Conservation (phyloP, 1,140 invertebrate genomes). For the Nasonia giraulti region DNA sequence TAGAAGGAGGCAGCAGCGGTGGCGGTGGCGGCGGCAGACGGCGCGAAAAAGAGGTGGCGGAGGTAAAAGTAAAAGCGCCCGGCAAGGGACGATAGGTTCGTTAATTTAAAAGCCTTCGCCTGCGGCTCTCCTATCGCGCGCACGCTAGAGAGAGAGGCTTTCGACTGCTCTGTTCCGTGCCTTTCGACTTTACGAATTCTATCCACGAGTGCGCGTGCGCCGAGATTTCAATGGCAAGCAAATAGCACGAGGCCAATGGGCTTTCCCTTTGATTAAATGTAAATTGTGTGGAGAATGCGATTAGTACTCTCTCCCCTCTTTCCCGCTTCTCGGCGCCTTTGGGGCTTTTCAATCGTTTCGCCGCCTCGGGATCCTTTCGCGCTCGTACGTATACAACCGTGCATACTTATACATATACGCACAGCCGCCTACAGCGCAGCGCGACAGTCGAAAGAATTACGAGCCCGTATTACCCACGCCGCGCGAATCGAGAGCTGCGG, state of each 20-base stretch:
- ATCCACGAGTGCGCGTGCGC: conserved; percentile 61
- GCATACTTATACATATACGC: too few species aligned
- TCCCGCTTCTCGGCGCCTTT: conserved; percentile 54
- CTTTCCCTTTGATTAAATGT: conserved; percentile 74
- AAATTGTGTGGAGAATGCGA: conserved; percentile 72
- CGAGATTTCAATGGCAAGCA: conserved; percentile 72
- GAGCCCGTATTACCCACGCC: background rate
- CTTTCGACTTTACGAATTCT: conserved; percentile 69
- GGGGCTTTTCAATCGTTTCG: conserved; percentile 63
- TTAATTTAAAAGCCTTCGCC: conserved; percentile 48
- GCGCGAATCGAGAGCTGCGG: too few species aligned
- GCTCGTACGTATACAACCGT: background rate
- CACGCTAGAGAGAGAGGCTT: conserved; percentile 18
- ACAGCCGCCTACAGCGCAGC: background rate
- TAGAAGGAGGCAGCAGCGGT: background rate
- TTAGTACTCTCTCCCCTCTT: conserved; percentile 63
- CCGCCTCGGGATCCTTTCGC: conserved; percentile 36
- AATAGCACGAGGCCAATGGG: conserved; percentile 71
- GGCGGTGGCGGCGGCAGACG: background rate
- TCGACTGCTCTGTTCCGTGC: conserved; percentile 38
- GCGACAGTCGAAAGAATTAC: background rate
- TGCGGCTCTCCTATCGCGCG: background rate
- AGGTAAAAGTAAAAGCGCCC: conserved; percentile 39
- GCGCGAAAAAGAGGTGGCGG: background rate
- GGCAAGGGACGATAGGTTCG: conserved; percentile 40